Percentiles rank a stretch among this genome's conserved stretches.
These are phyloP conservation scores for Cryptocephalus moraei DNA, from an alignment of 2,888 invertebrate species.

Conservation along the genomic window DNA sequence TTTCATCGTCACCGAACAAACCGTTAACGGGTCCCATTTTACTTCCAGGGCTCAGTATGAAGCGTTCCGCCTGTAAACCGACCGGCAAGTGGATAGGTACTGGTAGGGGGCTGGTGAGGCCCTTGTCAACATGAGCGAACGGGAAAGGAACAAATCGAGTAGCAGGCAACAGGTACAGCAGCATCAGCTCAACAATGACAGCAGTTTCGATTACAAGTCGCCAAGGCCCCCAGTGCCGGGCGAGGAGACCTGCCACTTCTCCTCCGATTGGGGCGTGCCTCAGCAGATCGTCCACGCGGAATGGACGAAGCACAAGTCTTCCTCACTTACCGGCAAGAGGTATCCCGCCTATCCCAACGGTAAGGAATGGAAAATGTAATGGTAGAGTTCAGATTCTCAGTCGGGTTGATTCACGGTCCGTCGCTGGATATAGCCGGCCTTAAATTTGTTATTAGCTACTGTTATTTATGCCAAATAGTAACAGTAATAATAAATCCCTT, in stretches of 20 bases:
- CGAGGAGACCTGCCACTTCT: conserved; percentile 46
- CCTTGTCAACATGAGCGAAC: conserved; percentile 28
- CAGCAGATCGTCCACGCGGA: conserved; percentile 19
- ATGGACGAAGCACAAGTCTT: conserved; percentile 23
- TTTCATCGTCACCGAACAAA: too few relatives aligned
- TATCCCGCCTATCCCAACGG: conserved; percentile 20
- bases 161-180: conserved; percentile 7
- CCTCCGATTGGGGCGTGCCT: conserved; percentile 27
- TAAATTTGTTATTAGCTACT: too few relatives aligned
- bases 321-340: conserved; percentile 22
- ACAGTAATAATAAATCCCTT: too few relatives aligned
- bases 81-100: conserved; percentile 12
- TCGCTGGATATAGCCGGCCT: too few relatives aligned
- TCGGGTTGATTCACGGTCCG: too few relatives aligned
- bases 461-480: too few relatives aligned
- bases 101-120: conserved; percentile 18
- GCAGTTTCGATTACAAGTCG: conserved; percentile 48
- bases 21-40: neutral
- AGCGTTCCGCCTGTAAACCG: conserved; percentile 15
- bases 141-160: conserved; percentile 15
- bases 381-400: too few relatives aligned
- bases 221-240: conserved; percentile 80
- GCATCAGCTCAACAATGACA: conserved; percentile 26
- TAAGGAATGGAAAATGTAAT: conserved; percentile 7
- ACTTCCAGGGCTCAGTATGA: conserved; percentile 31